These are phyloP conservation scores for Calliopum simillimum DNA, from an alignment of 2,888 invertebrate species.

Conservation along the genomic window DNA sequence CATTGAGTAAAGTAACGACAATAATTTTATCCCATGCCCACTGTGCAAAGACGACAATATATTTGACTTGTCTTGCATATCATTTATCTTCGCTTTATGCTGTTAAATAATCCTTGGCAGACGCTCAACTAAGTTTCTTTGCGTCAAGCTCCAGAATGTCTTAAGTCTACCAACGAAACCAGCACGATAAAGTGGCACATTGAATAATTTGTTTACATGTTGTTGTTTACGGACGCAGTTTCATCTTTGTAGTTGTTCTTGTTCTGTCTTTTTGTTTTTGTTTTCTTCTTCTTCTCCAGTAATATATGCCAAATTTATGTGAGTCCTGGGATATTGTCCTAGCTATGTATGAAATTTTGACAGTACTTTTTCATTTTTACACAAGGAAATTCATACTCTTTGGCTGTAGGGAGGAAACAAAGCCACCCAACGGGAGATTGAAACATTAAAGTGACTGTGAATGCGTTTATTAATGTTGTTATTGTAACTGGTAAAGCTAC, in stretches of 20 bases:
- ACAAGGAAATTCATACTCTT: not conserved
- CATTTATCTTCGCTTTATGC: conserved; percentile 47
- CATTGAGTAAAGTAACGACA: no score
- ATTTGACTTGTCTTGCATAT: conserved; percentile 39
- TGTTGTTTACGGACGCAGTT: conserved; percentile 18
- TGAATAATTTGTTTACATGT: conserved; percentile 50
- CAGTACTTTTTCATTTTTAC: conserved; percentile 10
- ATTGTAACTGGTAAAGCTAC: conserved; percentile 32
- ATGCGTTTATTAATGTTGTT: conserved; percentile 37
- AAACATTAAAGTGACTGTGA: conserved; percentile 46
- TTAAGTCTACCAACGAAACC: not conserved
- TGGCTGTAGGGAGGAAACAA: conserved; percentile 4
- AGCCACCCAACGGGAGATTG: conserved; percentile 35
- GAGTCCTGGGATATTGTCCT: conserved; percentile 3
- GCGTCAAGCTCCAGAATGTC: no score
- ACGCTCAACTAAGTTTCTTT: conserved; percentile 28
- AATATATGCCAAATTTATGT: conserved; percentile 17
- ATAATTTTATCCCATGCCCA: no score
- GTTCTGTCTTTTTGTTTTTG: not conserved
- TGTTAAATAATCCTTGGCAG: conserved; percentile 45
- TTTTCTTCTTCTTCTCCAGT: not conserved
- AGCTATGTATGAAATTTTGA: conserved; percentile 26
- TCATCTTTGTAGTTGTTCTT: not conserved
- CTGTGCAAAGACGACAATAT: conserved; percentile 14
- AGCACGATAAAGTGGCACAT: conserved; percentile 40